Percentiles rank a stretch among this genome's conserved stretches.
phyloP scores from a whole-genome alignment of 1,140 invertebrate species.

The Philotrypesis tridentata region DNA sequence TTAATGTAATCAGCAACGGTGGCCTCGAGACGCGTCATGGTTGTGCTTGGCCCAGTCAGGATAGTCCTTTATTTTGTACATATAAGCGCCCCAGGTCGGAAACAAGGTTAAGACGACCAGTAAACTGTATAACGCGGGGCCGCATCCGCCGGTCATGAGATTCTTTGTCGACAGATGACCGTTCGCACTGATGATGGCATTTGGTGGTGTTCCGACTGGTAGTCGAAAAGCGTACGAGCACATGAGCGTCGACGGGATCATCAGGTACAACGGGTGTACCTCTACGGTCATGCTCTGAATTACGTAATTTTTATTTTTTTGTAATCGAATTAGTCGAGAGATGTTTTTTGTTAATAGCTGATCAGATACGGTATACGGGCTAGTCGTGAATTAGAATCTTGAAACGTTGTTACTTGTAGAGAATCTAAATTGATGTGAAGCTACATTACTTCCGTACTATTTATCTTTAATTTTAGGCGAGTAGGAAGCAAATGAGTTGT shows the following conservation, averaged over 20 bases:
- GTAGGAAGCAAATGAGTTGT: not conserved
- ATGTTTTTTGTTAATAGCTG: not conserved
- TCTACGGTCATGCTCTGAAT: conserved; percentile 76
- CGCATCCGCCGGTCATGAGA: conserved; percentile 76
- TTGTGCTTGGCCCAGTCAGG: conserved; percentile 68
- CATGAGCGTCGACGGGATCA: conserved; percentile 86
- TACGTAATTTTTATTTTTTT: not conserved
- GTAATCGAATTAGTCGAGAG: not conserved
- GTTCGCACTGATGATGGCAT: conserved; percentile 89
- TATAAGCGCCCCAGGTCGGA: conserved; percentile 66
- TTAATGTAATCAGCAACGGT: not conserved
- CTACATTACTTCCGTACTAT: not conserved
- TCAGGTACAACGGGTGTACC: conserved; percentile 89
- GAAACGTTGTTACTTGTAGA: not conserved
- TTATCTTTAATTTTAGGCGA: not conserved
- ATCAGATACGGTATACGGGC: not conserved
- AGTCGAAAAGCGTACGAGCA: conserved; percentile 85
- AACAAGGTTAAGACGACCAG: conserved; percentile 65
- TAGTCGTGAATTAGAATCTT: not conserved
- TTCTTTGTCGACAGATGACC: conserved; percentile 81
- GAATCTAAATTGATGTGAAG: not conserved
- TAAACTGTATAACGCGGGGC: conserved; percentile 64
- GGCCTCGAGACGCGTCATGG: not conserved
- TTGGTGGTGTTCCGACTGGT: conserved; percentile 89
- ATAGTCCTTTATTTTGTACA: conserved; percentile 72